A percentile compares a stretch with the other conserved stretches of the same genome.
Conservation (phyloP, 1,140 invertebrate species). For the Oncopodura yosiiana region DNA sequence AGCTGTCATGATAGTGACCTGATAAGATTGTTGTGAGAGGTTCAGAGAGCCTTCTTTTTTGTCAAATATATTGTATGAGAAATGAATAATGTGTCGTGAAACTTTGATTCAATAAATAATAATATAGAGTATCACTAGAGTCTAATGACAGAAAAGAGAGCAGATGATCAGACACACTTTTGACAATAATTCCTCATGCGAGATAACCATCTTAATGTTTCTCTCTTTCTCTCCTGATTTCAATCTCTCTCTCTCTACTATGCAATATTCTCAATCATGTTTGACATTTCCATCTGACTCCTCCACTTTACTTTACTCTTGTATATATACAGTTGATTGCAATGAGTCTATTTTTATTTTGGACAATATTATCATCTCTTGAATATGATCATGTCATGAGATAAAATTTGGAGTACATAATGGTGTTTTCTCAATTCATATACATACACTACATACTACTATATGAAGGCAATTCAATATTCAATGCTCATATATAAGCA, state of each 20-base stretch:
- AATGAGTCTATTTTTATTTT: too few species aligned
- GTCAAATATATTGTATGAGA: not conserved
- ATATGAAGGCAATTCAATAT: too few species aligned
- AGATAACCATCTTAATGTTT: constrained; percentile 17
- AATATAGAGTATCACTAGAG: not conserved
- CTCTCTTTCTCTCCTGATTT: too few species aligned
- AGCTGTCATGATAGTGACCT: constrained; percentile 35
- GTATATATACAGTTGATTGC: too few species aligned
- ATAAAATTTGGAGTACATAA: too few species aligned
- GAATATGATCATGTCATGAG: too few species aligned
- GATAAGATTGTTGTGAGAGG: constrained; percentile 21
- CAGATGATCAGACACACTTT: constrained; percentile 24
- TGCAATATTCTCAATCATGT: constrained; percentile 14
- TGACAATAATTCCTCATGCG: constrained; percentile 31
- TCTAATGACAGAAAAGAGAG: not conserved
- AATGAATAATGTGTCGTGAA: not conserved
- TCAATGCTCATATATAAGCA: too few species aligned
- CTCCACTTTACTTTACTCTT: too few species aligned
- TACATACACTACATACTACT: too few species aligned
- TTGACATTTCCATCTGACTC: constrained; percentile 33
- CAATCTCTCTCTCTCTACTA: constrained; percentile 1
- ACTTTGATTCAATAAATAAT: not conserved
- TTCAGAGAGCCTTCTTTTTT: too few species aligned
- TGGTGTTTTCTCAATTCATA: too few species aligned
- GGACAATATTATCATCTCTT: too few species aligned